A percentile compares a stretch with the other conserved stretches of the same genome.
phyloP scores from a whole-genome alignment of 2,797 vertebrate species.

The Anguilla pacifica region DNA sequence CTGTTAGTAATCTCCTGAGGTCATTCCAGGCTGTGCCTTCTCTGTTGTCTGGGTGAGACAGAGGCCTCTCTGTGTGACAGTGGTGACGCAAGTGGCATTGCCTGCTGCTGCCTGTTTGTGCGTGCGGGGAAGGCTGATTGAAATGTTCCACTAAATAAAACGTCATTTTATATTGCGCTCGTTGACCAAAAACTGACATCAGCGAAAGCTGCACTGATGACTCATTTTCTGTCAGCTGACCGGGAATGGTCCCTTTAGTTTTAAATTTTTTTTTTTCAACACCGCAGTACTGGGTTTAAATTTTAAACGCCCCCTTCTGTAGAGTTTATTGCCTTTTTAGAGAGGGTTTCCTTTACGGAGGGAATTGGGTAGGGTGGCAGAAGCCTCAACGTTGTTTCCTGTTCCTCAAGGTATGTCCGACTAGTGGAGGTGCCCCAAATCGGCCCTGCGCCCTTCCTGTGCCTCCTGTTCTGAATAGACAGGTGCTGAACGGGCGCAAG shows the following conservation, averaged over 20 bases:
- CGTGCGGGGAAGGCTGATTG: not conserved
- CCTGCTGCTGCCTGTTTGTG: not conserved
- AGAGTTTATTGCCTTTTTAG: not conserved
- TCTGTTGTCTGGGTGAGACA: not conserved
- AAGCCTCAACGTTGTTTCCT: not conserved
- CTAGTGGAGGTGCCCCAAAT: not conserved
- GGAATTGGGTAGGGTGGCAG: not conserved
- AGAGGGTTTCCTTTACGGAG: not conserved
- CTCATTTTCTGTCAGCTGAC: not conserved
- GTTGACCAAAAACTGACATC: not conserved
- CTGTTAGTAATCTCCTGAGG: not conserved
- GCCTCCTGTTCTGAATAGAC: not conserved
- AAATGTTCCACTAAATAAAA: slow-evolving; percentile 1
- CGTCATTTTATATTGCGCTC: not conserved
- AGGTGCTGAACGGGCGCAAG: not conserved
- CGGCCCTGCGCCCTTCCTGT: not conserved
- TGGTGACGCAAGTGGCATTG: not conserved
- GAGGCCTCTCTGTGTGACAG: not conserved
- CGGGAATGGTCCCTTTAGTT: not conserved
- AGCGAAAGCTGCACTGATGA: not conserved
- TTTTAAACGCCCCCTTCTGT: not conserved
- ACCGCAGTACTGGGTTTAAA: not conserved
- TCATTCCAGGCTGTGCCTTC: not conserved
- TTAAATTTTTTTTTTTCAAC: not conserved
- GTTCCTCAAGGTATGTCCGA: not conserved